Conservation (phyloP, 2,888 invertebrate species). For the Tipula helvola region DNA sequence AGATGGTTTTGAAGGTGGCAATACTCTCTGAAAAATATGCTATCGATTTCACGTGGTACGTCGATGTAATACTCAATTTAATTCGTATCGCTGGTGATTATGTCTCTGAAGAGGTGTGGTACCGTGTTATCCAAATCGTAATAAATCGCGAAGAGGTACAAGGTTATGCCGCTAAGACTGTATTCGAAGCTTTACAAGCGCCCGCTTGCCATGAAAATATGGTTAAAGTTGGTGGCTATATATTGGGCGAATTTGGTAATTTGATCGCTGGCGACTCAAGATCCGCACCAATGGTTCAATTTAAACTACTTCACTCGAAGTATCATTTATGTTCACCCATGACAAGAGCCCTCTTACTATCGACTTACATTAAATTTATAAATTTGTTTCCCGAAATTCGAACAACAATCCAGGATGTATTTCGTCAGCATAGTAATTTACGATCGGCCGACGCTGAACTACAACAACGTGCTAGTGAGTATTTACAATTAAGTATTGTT, state of each 20-base stretch:
- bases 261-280: constrained; percentile 97
- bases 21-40: constrained; percentile 99
- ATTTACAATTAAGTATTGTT: constrained; percentile 89
- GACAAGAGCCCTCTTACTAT: constrained; percentile 89
- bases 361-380: constrained; percentile 98
- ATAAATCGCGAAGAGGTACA: constrained; percentile 99
- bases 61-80: constrained; percentile 95
- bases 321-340: constrained; percentile 96
- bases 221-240: constrained; percentile 99
- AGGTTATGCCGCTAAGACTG: constrained; percentile 98
- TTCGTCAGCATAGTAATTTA: constrained; percentile 87
- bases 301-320: constrained; percentile 93
- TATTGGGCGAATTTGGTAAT: constrained; percentile 98
- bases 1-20: constrained; percentile 99
- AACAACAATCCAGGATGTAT: constrained; percentile 87
- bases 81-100: constrained; percentile 99
- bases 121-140: constrained; percentile 97
- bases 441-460: constrained; percentile 96
- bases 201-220: constrained; percentile 99
- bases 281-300: constrained; percentile 94
- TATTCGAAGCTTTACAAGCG: constrained; percentile 97
- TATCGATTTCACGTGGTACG: constrained; percentile 96
- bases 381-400: constrained; percentile 99
- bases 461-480: constrained; percentile 96
- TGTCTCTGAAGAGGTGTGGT: constrained; percentile 99